phyloP scores from a whole-genome alignment of 1,140 invertebrate species.

The Hypsibius dujardini region DNA sequence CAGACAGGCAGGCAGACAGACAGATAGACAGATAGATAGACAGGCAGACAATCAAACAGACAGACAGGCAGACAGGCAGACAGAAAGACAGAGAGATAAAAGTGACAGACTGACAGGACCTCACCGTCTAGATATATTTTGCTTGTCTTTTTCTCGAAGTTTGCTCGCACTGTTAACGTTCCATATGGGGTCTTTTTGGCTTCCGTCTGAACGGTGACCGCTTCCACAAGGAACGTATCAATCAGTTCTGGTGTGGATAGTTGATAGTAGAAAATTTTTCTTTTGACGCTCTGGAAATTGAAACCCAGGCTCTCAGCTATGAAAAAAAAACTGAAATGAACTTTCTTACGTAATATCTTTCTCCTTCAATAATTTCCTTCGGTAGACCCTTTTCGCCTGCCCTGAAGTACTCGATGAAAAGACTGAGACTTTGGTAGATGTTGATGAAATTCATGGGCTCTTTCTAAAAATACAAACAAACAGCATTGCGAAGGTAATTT shows the following conservation, averaged over 20 bases:
- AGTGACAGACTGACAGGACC: not conserved
- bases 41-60: not conserved
- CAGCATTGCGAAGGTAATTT: too few species aligned
- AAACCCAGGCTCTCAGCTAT: not conserved
- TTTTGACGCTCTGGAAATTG: constrained; percentile 10
- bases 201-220: not conserved
- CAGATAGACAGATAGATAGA: not conserved
- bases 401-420: constrained; percentile 10
- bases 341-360: not conserved
- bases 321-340: not conserved
- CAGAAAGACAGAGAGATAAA: too few species aligned
- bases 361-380: not conserved
- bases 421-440: not conserved
- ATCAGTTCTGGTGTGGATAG: constrained; percentile 1
- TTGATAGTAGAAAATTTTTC: constrained; percentile 13
- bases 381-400: constrained; percentile 8
- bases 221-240: constrained; percentile 1
- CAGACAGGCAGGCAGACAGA: not conserved
- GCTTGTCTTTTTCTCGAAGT: not conserved
- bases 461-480: constrained; percentile 8
- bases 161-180: not conserved
- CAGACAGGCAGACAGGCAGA: not conserved
- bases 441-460: not conserved
- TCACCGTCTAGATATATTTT: not conserved
- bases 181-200: not conserved